Evolutionary conservation across 2,113 vertebrate genomes (phyloP).

Genomic region (Vulpes lagopus): DNA sequence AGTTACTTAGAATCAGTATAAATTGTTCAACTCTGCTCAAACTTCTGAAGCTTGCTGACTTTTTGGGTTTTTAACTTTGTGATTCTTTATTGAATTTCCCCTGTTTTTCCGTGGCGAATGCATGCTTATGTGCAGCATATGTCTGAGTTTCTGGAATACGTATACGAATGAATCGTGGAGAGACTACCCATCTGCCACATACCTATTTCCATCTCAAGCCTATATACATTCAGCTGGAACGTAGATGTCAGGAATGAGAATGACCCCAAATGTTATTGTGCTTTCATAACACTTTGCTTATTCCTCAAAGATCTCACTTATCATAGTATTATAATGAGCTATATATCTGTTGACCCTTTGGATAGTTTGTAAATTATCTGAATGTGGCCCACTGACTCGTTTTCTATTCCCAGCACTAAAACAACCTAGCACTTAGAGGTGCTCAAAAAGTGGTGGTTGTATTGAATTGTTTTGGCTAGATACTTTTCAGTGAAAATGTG

Average conservation of each 20-base stretch:
- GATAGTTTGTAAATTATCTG: background rate
- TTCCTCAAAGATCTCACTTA: background rate
- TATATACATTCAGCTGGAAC: background rate
- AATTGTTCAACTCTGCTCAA: constrained; percentile 1
- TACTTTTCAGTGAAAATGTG: background rate
- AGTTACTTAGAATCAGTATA: constrained; percentile 32
- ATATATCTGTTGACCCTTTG: background rate
- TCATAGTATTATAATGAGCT: background rate
- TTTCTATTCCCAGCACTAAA: background rate
- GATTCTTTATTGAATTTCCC: constrained; percentile 21
- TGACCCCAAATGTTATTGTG: background rate
- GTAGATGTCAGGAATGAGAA: background rate
- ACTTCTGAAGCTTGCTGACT: background rate
- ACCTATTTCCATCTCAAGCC: constrained; percentile 7
- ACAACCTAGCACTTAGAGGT: background rate
- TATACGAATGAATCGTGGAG: background rate
- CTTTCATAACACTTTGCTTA: background rate
- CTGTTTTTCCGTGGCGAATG: background rate
- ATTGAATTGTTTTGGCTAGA: constrained; percentile 2
- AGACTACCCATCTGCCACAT: constrained; percentile 1
- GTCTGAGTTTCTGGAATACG: background rate
- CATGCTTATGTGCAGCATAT: background rate
- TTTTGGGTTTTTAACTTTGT: background rate
- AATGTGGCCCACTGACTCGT: background rate
- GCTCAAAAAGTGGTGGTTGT: background rate